Base-by-base conservation (phyloP, 1,140 invertebrate species). In the Eubasilissa regina region DNA sequence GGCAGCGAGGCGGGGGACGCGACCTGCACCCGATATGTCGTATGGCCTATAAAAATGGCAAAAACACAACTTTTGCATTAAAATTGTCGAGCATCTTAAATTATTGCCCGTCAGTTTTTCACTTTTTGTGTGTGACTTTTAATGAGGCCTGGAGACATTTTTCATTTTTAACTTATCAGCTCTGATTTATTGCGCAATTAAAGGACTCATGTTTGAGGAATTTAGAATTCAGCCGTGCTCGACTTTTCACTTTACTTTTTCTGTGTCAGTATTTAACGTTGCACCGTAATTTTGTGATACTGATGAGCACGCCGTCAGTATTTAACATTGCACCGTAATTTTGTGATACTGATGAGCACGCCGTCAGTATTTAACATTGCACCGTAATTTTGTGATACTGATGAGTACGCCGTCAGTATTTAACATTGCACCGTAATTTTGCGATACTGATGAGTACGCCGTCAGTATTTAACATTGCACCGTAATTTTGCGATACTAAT, bases 1-100 rank as follows among this genome's bases (percentile, higher is more conserved):
- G 9, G 74, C 25, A 35, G 21, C 43, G 21, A 55, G 47, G 45
- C 43, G 68, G 68, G 68, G 7, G 10, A 21, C 21, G 0, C 48
- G 21, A 53, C 51, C 66, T 13, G n/a, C 66, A 56, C 48, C 70
- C 47, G 70, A 56, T 45, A 75, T 44, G 25, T 56, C 25, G 53
- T 43, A 58, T 8, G 60, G 62, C 60, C 75, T 77, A 80, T 70
- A 68, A 80, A 79, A 80, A 70, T 68, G 78, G 73, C 73, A 75
- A 75, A 80, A 76, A 80, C 78, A 80, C 74, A 76, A 13, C 78
- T 80, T 80, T 80, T 70, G 78, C 78, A 80, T 80, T 80, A 80
- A 80, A 80, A 80, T 80, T 70, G 73, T 60, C 66, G 44, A 56
- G 62, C 56, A 45, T 53, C 66, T 48, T 79, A 56, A 79, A 79